Conservation (phyloP, 2,113 vertebrate species). For the Haemorhous mexicanus region DNA sequence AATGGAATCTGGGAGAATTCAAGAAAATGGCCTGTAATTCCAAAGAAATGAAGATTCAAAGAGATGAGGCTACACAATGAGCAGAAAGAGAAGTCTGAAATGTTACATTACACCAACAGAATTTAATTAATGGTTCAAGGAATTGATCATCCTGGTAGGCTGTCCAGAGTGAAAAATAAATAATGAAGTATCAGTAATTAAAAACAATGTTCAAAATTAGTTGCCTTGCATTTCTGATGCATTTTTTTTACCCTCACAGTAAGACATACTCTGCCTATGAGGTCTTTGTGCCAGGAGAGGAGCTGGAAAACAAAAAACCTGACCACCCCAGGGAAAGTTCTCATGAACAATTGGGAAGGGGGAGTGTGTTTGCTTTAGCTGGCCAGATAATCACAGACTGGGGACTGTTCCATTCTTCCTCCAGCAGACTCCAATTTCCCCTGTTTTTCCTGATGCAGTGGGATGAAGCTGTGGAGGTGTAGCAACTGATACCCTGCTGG, state of each 20-base stretch:
- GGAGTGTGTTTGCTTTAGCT: accelerated
- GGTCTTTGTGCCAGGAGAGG: not conserved
- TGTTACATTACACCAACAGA: not conserved
- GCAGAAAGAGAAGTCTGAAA: not conserved
- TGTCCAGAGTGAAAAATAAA: not conserved
- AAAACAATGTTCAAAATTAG: not conserved
- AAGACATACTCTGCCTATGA: not conserved
- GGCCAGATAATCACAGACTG: not conserved
- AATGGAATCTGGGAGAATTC: not conserved
- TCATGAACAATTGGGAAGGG: not conserved
- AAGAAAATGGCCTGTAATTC: not conserved
- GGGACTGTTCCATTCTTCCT: not conserved
- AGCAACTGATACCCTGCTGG: not conserved
- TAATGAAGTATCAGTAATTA: not conserved
- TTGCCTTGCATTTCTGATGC: not conserved
- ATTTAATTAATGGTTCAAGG: not conserved
- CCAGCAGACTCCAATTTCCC: not conserved
- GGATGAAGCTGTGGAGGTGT: not conserved
- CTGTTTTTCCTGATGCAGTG: not conserved
- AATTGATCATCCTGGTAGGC: not conserved
- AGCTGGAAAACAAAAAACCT: not conserved
- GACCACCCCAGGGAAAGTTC: not conserved
- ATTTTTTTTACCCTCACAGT: not conserved
- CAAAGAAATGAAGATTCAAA: not conserved
- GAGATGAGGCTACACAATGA: not conserved